Evolutionary conservation across 2,113 vertebrate genomes (phyloP), one percentile per base, ranked within the genome.

Genomic region (Nansenia antarctica): DNA sequence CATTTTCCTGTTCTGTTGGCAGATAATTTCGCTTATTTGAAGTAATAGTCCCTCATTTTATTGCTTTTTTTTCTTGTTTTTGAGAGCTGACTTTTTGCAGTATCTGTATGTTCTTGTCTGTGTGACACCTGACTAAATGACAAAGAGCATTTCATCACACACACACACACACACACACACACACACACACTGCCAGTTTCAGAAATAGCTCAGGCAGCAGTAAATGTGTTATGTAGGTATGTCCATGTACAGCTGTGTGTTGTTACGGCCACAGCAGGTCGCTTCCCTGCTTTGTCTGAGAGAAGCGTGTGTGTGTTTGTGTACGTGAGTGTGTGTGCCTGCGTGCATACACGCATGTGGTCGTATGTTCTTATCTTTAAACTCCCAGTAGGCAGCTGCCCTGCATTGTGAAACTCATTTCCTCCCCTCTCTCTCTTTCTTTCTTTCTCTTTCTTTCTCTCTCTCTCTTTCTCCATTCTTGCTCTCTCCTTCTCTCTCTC

Each of bases 371-470:
- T 86, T 77, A 80, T 86, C 84, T 76, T 85, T 62, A 82, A 88
- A 83, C 69, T 62, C 65, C 65, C 69, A 77, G 77, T 65, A 57
- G 67, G 65, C 61, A 11, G 67, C 67, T 85, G 87, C 82, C 84
- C 74, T 79, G 77, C 73, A 86, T 86, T 86, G 81, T 84, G 67
- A 69, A 73, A n/a, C 67, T 70, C n/a, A 70, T 61, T 81, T 82
- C 14, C 32, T 39, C 26, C 3, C 42, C 53, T 72, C 29, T 24
- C 4, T 53, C 18, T 45, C 3, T 62, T 12, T 45, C 31, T 54
- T 6, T n/a, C 54, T 39, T 14, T 39, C 35, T 1, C 35, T 39
- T 14, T 14, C 37, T 15, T 14, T 14, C 37, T 39, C 37, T 39
- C 3, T 11, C 34, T 35, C 34, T 2, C 34, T 35, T 11, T 35